Evolutionary conservation across 2,888 invertebrate species (phyloP).

Genomic region (Trachelus iudaicus): DNA sequence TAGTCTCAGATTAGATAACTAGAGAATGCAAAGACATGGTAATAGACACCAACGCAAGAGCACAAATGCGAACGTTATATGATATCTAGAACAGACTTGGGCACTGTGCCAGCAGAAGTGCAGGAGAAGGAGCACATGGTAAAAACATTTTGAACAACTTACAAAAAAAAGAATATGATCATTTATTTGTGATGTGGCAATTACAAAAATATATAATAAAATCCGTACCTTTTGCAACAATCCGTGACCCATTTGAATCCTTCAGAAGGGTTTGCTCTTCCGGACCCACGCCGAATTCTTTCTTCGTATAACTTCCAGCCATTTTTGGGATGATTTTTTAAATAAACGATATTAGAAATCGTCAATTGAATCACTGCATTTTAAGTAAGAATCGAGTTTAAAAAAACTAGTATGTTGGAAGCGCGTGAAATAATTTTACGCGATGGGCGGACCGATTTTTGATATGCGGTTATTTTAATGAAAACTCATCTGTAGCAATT

Average conservation of each 20-base stretch:
- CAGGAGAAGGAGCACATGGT: neutral
- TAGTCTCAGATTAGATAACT: neutral
- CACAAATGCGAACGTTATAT: neutral
- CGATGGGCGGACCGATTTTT: neutral
- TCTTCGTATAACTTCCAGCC: slow-evolving; percentile 63
- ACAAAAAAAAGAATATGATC: neutral
- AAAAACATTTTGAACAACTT: neutral
- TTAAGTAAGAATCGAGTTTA: neutral
- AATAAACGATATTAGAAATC: neutral
- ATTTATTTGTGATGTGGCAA: neutral
- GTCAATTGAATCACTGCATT: neutral
- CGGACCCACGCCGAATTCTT: slow-evolving; percentile 57
- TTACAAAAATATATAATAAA: neutral
- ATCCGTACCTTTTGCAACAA: slow-evolving; percentile 50
- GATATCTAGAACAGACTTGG: neutral
- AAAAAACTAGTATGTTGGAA: neutral
- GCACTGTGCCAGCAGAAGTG: neutral
- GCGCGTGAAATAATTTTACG: neutral
- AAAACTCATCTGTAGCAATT: neutral
- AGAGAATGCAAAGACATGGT: neutral
- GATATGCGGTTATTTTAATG: neutral
- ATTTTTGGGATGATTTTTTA: slow-evolving; percentile 36
- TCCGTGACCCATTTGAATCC: slow-evolving; percentile 54
- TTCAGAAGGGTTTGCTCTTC: slow-evolving; percentile 61
- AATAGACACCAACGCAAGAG: neutral